These are phyloP conservation scores for Enteromius anoplus DNA, from an alignment of 2,797 vertebrate species.

Conservation along the genomic window DNA sequence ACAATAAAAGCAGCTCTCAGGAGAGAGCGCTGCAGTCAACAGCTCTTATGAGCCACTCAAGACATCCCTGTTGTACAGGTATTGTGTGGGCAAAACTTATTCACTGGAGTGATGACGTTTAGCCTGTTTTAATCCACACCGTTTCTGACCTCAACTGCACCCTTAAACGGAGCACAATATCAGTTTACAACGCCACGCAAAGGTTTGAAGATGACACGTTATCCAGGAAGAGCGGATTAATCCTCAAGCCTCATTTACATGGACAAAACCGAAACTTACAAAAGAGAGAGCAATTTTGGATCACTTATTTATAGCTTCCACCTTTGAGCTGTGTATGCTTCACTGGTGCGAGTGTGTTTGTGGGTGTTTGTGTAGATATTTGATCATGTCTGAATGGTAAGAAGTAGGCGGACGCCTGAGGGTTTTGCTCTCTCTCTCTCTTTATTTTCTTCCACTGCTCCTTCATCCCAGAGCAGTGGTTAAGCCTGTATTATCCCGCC, in stretches of 20 bases:
- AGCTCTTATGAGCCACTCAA: slow-evolving; percentile 41
- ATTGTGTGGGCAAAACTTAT: slow-evolving; percentile 17
- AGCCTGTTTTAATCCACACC: slow-evolving; percentile 15
- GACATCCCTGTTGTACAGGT: slow-evolving; percentile 15
- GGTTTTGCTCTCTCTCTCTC: slow-evolving; percentile 62
- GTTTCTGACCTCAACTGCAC: slow-evolving; percentile 40
- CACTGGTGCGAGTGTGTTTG: slow-evolving; percentile 37
- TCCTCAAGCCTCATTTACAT: slow-evolving; percentile 53
- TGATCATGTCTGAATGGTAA: slow-evolving; percentile 61
- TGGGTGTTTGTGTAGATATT: slow-evolving; percentile 56
- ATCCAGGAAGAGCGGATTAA: slow-evolving; percentile 53
- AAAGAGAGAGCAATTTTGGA: slow-evolving; percentile 49
- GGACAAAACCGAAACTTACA: slow-evolving; percentile 51
- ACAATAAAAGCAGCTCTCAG: slow-evolving; percentile 41
- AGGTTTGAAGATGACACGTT: slow-evolving; percentile 24
- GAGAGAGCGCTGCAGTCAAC: slow-evolving; percentile 25
- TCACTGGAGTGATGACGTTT: neutral
- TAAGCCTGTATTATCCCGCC: slow-evolving; percentile 59
- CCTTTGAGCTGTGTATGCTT: slow-evolving; percentile 49
- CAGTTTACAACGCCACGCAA: slow-evolving; percentile 13
- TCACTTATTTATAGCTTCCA: slow-evolving; percentile 57
- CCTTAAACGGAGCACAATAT: slow-evolving; percentile 34
- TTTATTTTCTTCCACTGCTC: slow-evolving; percentile 54
- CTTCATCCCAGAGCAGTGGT: slow-evolving; percentile 55
- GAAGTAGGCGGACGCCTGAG: slow-evolving; percentile 76